Percentiles rank a stretch among this genome's conserved stretches.
Evolutionary conservation across 2,888 invertebrate species (phyloP).

Genomic region (Agonopterix arenella): DNA sequence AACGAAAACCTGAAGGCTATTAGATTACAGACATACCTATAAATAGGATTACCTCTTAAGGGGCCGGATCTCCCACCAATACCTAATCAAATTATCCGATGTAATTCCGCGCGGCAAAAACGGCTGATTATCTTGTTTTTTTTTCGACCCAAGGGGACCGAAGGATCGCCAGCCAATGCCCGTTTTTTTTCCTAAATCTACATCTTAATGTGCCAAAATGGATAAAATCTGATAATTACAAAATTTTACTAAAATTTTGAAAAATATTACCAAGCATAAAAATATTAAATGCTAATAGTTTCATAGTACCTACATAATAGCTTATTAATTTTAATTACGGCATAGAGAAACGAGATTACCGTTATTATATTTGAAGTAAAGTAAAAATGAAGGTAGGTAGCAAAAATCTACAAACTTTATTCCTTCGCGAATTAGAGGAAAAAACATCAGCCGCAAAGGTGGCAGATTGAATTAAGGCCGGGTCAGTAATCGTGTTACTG

Average conservation of each 20-base stretch:
- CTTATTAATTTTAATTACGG: too few species aligned
- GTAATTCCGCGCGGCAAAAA: conserved; percentile 67
- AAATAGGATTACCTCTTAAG: conserved; percentile 62
- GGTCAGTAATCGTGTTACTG: conserved; percentile 75
- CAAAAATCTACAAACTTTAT: background rate
- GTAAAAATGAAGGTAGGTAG: too few species aligned
- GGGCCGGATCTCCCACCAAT: conserved; percentile 58
- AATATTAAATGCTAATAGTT: too few species aligned
- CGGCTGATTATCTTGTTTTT: conserved; percentile 62
- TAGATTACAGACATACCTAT: conserved; percentile 15
- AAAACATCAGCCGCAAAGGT: conserved; percentile 47
- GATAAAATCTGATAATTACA: too few species aligned
- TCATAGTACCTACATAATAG: too few species aligned
- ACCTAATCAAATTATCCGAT: conserved; percentile 67
- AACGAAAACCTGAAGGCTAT: background rate
- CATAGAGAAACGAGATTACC: too few species aligned
- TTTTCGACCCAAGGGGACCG: conserved; percentile 41
- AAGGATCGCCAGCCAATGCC: conserved; percentile 46
- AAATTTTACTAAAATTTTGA: too few species aligned
- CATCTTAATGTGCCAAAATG: too few species aligned
- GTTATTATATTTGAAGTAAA: too few species aligned
- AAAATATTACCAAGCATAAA: too few species aligned
- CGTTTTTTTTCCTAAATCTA: conserved; percentile 14
- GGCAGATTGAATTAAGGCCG: conserved; percentile 69
- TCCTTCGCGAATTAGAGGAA: conserved; percentile 35